Conservation (phyloP, 1,140 invertebrate genomes). For the Ceratitis capitata region DNA sequence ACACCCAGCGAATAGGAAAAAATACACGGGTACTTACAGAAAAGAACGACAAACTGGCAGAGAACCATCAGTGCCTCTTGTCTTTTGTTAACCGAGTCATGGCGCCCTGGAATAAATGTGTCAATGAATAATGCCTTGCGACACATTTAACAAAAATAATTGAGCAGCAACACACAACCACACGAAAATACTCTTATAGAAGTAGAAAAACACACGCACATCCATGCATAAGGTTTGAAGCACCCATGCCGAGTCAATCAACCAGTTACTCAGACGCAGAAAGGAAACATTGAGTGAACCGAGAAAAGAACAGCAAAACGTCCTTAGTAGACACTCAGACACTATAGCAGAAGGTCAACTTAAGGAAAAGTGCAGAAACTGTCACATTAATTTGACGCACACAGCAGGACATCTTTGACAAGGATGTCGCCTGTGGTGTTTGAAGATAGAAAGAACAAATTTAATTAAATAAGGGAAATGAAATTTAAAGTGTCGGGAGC, state of each 20-base stretch:
- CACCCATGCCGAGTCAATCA: background rate
- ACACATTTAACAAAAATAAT: conserved; percentile 25
- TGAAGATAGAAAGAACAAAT: too few relatives aligned
- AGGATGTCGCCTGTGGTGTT: background rate
- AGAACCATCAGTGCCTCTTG: background rate
- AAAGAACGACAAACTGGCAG: background rate
- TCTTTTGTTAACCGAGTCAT: background rate
- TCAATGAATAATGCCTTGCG: conserved; percentile 10
- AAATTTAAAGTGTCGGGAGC: too few relatives aligned
- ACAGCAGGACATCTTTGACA: background rate
- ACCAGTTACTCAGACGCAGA: background rate
- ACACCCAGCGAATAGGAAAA: too few relatives aligned
- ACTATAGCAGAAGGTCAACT: background rate
- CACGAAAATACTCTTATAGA: background rate
- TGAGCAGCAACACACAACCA: background rate
- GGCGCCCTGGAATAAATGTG: conserved; percentile 22
- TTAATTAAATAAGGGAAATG: too few relatives aligned
- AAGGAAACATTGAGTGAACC: background rate
- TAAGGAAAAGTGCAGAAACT: background rate
- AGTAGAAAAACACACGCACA: background rate
- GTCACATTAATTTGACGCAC: conserved; percentile 9
- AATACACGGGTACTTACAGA: too few relatives aligned
- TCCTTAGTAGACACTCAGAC: background rate
- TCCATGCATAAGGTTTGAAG: background rate
- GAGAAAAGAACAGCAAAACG: background rate